These are phyloP conservation scores for Thermophis baileyi DNA, from an alignment of 2,113 vertebrate genomes.

Conservation along the genomic window DNA sequence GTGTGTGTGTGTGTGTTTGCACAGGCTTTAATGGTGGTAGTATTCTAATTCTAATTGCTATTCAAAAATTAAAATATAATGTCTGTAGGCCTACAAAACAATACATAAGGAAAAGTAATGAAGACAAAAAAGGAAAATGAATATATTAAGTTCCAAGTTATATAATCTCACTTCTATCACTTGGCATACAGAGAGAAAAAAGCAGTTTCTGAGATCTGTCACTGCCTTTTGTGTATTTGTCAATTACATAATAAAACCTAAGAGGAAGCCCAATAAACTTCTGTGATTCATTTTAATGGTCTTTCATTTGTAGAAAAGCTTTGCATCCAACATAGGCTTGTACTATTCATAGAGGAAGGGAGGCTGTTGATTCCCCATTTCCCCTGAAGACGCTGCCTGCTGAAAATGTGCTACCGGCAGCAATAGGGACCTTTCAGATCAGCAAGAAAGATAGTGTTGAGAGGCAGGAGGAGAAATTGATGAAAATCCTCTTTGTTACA, in stretches of 20 bases:
- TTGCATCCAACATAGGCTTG: neutral
- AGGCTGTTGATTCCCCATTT: neutral
- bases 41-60: neutral
- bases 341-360: neutral
- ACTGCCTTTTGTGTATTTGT: neutral
- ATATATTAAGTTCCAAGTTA: neutral
- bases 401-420: neutral
- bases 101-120: neutral
- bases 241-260: neutral
- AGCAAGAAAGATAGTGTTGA: neutral
- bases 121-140: neutral
- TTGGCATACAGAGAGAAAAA: neutral
- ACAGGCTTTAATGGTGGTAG: neutral
- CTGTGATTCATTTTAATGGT: neutral
- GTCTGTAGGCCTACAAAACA: neutral
- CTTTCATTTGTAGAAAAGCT: neutral
- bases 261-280: neutral
- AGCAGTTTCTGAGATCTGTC: neutral
- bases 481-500: neutral
- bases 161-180: neutral
- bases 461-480: neutral
- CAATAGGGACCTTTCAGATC: neutral
- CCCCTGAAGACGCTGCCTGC: neutral
- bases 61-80: neutral
- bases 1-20: neutral